Evolutionary conservation across 2,888 invertebrate genomes (phyloP), one percentile per base, ranked within the genome.

Genomic region (Chirona hameri): DNA sequence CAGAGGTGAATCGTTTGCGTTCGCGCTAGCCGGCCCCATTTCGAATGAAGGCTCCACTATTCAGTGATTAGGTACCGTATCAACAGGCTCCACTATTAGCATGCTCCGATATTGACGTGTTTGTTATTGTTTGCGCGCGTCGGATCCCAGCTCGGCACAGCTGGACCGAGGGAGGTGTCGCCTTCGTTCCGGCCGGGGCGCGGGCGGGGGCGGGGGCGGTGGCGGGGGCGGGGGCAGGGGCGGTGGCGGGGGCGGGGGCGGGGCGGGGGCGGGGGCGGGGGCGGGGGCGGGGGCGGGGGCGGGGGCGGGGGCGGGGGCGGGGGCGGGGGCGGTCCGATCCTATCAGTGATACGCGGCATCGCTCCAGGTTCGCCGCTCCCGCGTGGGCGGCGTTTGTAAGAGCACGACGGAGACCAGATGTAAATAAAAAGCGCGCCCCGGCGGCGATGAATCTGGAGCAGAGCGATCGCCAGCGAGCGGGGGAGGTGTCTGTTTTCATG

Each of bases 401-500:
- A 14, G 52, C 52, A 18, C 52, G 15, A 18, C 52, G 52, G 52
- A 18, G 52, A 52, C 52, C 65, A 27, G 27, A 65, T 27, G n/a
- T 2, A 60, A 60, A 65, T n/a, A 65, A 65, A 27, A n/a, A 10
- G 65, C 24, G 65, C 65, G 65, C n/a, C 65, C 7, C n/a, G n/a
- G 10, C 24, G 24, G 65, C 1, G 65, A 72, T 31, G 72, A 5
- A 72, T 76, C 46, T 24, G 76, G 76, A 46, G 39, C 76, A 24
- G 46, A 24, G 39, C 15, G 39, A 10, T 76, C 76, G 14, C 18
- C 39, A n/a, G 7, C 27, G n/a, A 12, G 27, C 69, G 69, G 27
- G 29, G 31, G 72, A 29, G 72, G 72, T 18, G 72, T 27, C 65
- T 31, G 72, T 72, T 72, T 72, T 72, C 72, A 72, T 72, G 72